Conservation (phyloP, 1,140 invertebrate species). For the Sarcophaga peregrina region DNA sequence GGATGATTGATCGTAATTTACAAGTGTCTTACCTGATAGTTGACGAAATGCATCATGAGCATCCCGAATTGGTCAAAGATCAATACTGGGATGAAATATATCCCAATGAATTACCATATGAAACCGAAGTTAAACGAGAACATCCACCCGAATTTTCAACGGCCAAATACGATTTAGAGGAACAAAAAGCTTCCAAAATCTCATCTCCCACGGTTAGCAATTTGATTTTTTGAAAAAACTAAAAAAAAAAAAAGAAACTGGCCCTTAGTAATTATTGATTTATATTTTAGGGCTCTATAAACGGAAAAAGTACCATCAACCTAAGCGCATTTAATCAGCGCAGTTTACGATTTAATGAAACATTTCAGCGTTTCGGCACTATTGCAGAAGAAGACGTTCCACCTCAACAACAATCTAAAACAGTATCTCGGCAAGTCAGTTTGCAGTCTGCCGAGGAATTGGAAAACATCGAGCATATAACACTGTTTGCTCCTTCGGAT, state of each 20-base stretch:
- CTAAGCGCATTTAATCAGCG: background rate
- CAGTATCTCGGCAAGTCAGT: background rate
- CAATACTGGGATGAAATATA: conserved; percentile 92
- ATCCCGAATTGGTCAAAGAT: conserved; percentile 86
- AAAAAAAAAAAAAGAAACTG: background rate
- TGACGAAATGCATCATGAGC: conserved; percentile 92
- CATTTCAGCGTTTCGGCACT: background rate
- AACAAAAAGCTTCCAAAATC: background rate
- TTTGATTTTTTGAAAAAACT: background rate
- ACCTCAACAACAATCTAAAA: background rate
- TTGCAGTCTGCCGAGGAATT: background rate
- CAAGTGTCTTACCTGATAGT: conserved; percentile 90
- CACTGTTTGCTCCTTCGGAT: background rate
- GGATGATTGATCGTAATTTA: conserved; percentile 88
- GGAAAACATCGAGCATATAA: background rate
- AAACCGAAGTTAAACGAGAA: conserved; percentile 41
- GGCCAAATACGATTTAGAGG: conserved; percentile 38
- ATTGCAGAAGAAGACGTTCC: background rate
- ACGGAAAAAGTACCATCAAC: too few species aligned
- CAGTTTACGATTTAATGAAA: conserved; percentile 9
- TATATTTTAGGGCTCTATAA: too few species aligned
- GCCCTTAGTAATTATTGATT: too few species aligned
- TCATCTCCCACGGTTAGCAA: background rate
- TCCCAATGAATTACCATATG: conserved; percentile 71
- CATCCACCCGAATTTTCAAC: conserved; percentile 43